Base-by-base conservation (phyloP, 2,797 vertebrate genomes). In the Furcifer pardalis region DNA sequence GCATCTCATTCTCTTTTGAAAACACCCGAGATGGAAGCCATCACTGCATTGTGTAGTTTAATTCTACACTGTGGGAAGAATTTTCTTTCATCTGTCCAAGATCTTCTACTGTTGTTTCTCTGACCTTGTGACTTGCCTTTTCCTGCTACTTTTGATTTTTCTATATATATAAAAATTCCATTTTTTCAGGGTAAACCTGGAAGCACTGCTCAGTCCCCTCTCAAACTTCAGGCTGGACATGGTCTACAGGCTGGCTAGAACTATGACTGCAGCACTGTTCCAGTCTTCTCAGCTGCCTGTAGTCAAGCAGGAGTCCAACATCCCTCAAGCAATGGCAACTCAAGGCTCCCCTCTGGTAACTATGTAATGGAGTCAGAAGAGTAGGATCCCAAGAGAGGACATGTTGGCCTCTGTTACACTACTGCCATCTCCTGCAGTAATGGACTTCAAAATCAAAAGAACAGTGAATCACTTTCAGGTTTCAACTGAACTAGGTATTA, bases 381-480 rank as follows among this genome's bases (percentile, higher is more conserved):
- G 13, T 44, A n/a, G 44, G 73, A 35, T 75, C 13, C 35, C 56
- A 46, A 44, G 12, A 74, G 44, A 4, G 44, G 27, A 4, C 4
- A 27, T 30, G 27, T n/a, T 35, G 2, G 49, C 15, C 21, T 63
- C n/a, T 74, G 42, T 79, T 30, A 42, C 13, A 63, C 25, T 15
- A 1, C 37, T 40, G 17, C 23, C 52, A 21, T 32, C 32, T 59
- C 23, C 32, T 46, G n/a, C 52, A 44, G 25, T 79, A 78, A 85
- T 75, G 65, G 19, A 42, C 72, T 35, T 49, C n/a, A 63, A 71
- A 6, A 35, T 72, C 35, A 56, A 79, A 87, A 81, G 35, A 81
- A 62, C n/a, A 71, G 42, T 81, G 52, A 86, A 86, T 81, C 79
- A 69, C 17, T 60, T 69, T 69, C 62, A 86, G 37, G 9, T 71